Evolutionary conservation across 2,888 invertebrate genomes (phyloP).

Genomic region (Encarsia formosa): DNA sequence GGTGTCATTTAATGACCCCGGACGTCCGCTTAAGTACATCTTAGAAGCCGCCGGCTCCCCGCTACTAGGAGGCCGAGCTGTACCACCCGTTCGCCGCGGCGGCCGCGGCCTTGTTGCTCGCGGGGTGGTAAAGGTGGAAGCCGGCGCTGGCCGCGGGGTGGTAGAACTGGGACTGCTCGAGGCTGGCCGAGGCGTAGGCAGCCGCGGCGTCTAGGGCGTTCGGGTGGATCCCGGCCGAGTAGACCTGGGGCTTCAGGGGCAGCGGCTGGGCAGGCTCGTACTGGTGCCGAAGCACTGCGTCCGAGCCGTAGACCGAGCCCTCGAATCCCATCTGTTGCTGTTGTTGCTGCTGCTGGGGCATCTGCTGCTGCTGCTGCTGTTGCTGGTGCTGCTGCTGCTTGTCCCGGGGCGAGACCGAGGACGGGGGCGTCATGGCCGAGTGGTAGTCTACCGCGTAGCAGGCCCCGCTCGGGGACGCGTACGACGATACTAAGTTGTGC

Average conservation of each 20-base stretch:
- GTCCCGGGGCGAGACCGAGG: conserved; percentile 93
- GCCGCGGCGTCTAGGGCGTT: conserved; percentile 59
- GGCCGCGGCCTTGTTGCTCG: conserved; percentile 64
- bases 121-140: conserved; percentile 84
- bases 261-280: conserved; percentile 63
- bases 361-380: conserved; percentile 55
- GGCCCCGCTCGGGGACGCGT: conserved; percentile 49
- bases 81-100: conserved; percentile 75
- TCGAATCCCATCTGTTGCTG: conserved; percentile 67
- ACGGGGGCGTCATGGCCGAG: conserved; percentile 93
- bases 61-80: conserved; percentile 69
- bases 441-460: conserved; percentile 77
- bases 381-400: conserved; percentile 66
- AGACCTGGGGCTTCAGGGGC: conserved; percentile 87
- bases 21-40: neutral
- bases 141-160: conserved; percentile 65
- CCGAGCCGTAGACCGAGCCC: conserved; percentile 58
- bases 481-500: conserved; percentile 57
- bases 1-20: neutral
- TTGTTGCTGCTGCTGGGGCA: conserved; percentile 56
- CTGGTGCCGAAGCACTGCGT: conserved; percentile 51
- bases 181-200: conserved; percentile 57
- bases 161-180: conserved; percentile 83
- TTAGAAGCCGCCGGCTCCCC: conserved; percentile 10
- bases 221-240: conserved; percentile 59